phyloP scores from a whole-genome alignment of 37 sponge, comb jelly and placozoan genomes.

The Eunapius fragilis region DNA sequence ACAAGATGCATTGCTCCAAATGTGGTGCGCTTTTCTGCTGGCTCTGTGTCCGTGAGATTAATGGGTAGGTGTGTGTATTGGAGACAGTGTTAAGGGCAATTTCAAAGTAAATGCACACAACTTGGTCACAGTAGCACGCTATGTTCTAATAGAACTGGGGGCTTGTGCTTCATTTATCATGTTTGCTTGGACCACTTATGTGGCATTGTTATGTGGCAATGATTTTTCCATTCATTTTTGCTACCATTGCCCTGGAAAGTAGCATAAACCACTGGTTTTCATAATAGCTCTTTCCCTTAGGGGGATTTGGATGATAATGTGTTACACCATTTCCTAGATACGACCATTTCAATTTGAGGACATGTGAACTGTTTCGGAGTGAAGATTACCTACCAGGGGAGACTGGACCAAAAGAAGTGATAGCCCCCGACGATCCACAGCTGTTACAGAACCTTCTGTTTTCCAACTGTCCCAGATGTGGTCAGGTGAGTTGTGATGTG shows the following conservation, averaged over 20 bases:
- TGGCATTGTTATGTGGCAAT: no score
- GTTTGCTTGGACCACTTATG: no score
- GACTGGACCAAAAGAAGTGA: constrained; percentile 4
- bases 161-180: no score
- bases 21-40: constrained; percentile 68
- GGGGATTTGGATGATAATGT: no score
- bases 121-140: no score
- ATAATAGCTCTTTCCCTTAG: no score
- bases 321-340: constrained; percentile 33
- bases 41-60: constrained; percentile 47
- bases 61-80: constrained; percentile 43
- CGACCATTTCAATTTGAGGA: constrained; percentile 33
- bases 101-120: background rate
- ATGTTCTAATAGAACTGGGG: no score
- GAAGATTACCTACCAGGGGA: constrained; percentile 56
- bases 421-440: background rate
- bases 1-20: constrained; percentile 58
- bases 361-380: constrained; percentile 54
- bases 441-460: constrained; percentile 32
- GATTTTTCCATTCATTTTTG: no score
- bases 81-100: background rate
- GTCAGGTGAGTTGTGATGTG: constrained; percentile 18
- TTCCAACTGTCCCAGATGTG: constrained; percentile 69
- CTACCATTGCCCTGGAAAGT: no score
- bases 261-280: no score